Evolutionary conservation across 2,888 invertebrate genomes (phyloP).

Genomic region (Lasioglossum leucozonium): DNA sequence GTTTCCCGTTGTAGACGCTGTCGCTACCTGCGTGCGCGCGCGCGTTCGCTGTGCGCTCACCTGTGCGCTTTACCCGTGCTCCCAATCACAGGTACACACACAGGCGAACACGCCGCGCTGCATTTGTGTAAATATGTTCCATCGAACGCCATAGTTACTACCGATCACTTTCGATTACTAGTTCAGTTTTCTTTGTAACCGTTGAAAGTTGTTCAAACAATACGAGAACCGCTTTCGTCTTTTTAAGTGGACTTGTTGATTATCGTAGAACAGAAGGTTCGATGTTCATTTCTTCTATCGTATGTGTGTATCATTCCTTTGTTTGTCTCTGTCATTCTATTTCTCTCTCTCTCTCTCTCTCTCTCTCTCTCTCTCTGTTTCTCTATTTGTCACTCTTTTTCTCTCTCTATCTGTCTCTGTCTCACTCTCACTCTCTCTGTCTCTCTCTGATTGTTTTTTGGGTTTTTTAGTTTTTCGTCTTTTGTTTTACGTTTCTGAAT

Average conservation of each 20-base stretch:
- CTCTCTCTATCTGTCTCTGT: background rate
- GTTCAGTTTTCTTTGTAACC: conserved; percentile 39
- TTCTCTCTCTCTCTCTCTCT: conserved; percentile 1
- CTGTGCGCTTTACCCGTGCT: background rate
- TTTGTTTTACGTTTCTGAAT: conserved; percentile 37
- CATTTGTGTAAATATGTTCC: conserved; percentile 2
- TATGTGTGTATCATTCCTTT: conserved; percentile 51
- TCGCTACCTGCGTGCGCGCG: conserved; percentile 27
- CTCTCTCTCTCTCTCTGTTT: background rate
- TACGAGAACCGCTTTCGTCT: conserved; percentile 59
- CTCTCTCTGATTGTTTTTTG: conserved; percentile 3
- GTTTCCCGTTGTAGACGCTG: conserved; percentile 42
- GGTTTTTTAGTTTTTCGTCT: conserved; percentile 22
- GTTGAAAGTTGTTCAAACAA: conserved; percentile 36
- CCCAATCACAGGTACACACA: background rate
- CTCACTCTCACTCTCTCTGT: background rate
- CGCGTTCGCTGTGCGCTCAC: conserved; percentile 9
- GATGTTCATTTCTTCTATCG: conserved; percentile 65
- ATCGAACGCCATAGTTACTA: conserved; percentile 46
- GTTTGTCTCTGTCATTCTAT: conserved; percentile 29
- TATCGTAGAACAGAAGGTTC: conserved; percentile 67
- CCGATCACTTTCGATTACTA: conserved; percentile 31
- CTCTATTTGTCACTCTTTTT: background rate
- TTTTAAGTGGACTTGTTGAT: conserved; percentile 64
- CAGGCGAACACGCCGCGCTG: conserved; percentile 11